These are phyloP conservation scores for Macropodus opercularis DNA, from an alignment of 2,797 vertebrate genomes.

Conservation along the genomic window DNA sequence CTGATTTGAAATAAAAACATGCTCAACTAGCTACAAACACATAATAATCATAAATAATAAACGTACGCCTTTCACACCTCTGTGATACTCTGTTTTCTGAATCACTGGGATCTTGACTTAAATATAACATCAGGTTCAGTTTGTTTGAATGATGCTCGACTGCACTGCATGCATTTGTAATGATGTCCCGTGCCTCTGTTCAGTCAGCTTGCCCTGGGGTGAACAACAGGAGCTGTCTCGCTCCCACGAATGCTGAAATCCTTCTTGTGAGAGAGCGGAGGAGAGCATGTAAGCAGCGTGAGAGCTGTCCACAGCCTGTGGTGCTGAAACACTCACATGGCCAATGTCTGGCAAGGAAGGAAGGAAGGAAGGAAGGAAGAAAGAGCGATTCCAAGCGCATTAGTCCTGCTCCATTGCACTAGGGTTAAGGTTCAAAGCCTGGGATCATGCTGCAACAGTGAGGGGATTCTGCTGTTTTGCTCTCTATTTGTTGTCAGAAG, in stretches of 20 bases:
- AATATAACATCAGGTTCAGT: not conserved
- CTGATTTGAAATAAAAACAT: too few relatives aligned
- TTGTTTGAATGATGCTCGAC: conserved; percentile 6
- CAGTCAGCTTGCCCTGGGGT: conserved; percentile 1
- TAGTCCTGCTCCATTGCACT: conserved; percentile 53
- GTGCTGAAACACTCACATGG: conserved; percentile 54
- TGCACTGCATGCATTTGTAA: conserved; percentile 11
- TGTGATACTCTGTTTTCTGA: not conserved
- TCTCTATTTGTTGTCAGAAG: conserved; percentile 59
- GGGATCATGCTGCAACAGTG: conserved; percentile 24
- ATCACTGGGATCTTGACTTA: not conserved
- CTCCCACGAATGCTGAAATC: conserved; percentile 28
- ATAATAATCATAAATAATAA: too few relatives aligned
- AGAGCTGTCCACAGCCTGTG: conserved; percentile 58
- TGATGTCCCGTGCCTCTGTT: not conserved
- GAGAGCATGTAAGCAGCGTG: conserved; percentile 24
- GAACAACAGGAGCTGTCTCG: conserved; percentile 39
- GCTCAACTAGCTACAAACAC: too few relatives aligned
- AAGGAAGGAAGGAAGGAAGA: not conserved
- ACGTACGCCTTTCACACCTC: not conserved
- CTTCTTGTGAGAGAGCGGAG: conserved; percentile 13
- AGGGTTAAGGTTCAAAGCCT: conserved; percentile 53
- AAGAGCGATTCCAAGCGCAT: conserved; percentile 40
- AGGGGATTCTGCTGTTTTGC: conserved; percentile 38
- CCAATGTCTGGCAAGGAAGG: conserved; percentile 15